Percentiles rank a stretch among this genome's conserved stretches.
phyloP scores from a whole-genome alignment of 2,797 vertebrate species.

The Catostomus latipinnis region DNA sequence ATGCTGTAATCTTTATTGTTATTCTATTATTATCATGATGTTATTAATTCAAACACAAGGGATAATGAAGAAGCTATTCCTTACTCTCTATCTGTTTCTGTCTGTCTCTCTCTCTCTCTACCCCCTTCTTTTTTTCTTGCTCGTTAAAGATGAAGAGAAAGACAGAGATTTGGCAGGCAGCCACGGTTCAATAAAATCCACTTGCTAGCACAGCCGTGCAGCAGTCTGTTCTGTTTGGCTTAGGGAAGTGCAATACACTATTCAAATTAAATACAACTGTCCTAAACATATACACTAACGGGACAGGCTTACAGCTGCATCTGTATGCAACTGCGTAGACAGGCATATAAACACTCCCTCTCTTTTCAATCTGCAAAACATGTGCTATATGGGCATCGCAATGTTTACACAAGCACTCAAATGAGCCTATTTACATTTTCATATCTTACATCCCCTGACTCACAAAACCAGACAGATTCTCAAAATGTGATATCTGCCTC shows the following conservation, averaged over 20 bases:
- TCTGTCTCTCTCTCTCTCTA: too few species aligned
- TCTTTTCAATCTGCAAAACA: not conserved
- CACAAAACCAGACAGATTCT: slow-evolving; percentile 16
- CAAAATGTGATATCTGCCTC: slow-evolving; percentile 18
- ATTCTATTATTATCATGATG: slow-evolving; percentile 49
- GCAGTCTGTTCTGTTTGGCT: slow-evolving; percentile 52
- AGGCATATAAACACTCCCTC: not conserved
- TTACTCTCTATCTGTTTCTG: not conserved
- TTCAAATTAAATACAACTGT: slow-evolving; percentile 58
- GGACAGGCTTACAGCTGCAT: not conserved
- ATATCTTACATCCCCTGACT: slow-evolving; percentile 20
- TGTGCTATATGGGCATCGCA: slow-evolving; percentile 5
- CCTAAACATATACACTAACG: slow-evolving; percentile 47
- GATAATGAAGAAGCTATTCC: slow-evolving; percentile 38
- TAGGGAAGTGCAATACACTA: slow-evolving; percentile 41
- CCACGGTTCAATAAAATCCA: slow-evolving; percentile 61
- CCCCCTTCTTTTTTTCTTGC: not conserved
- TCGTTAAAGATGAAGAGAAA: slow-evolving; percentile 43
- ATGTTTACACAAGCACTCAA: slow-evolving; percentile 45
- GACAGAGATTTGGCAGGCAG: slow-evolving; percentile 52
- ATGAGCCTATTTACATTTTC: slow-evolving; percentile 49
- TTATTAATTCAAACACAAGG: slow-evolving; percentile 42
- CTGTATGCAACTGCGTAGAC: slow-evolving; percentile 2
- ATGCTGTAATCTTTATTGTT: slow-evolving; percentile 41
- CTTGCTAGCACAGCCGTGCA: slow-evolving; percentile 43